Evolutionary conservation across 2,113 vertebrate species (phyloP), one percentile per base, ranked within the genome.

Genomic region (Ondatra zibethicus): DNA sequence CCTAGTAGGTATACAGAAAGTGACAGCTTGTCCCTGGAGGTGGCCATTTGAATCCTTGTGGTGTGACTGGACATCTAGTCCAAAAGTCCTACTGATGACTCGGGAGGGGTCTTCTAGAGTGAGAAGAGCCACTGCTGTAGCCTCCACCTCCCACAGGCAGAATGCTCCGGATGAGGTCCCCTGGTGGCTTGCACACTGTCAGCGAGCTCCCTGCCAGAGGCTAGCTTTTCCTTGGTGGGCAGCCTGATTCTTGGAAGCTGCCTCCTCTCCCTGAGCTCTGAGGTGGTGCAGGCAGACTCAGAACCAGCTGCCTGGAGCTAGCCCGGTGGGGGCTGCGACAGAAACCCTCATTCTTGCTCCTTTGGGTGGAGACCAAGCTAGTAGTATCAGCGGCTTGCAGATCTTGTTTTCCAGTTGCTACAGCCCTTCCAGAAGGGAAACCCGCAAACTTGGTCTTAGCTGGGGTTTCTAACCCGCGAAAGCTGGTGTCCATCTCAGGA

Each of bases 351-450:
- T 73, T 61, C 39, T 47, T 92, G 76, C 63, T 87, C 66, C 31
- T 2, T 61, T 45, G 42, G 94, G 94, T 1, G 6, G 52, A 3
- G 33, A 81, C 93, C 36, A 14, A 5, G 80, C 55, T 42, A 42
- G 13, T 14, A 52, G 8, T 63, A 65, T 31, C 84, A 13, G n/a
- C 3, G 68, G n/a, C 61, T 90, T 66, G 76, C 3, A 1, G 88
- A 72, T 33, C 73, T 95, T 85, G 88, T 94, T 95, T 97, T 88
- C 88, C 77, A 92, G 65, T 33, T 23, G 25, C 52, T 88, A 45
- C 9, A 82, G 93, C 80, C 73, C 86, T 81, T 33, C 47, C 7
- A 89, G 89, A 90, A 87, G 61, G 39, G 85, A 82, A 66, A 86
- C 45, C 86, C 85, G 42, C 27, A 31, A 36, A 42, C 39, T 70